phyloP scores from a whole-genome alignment of 2,888 invertebrate species.

The Rhagonycha lutea region DNA sequence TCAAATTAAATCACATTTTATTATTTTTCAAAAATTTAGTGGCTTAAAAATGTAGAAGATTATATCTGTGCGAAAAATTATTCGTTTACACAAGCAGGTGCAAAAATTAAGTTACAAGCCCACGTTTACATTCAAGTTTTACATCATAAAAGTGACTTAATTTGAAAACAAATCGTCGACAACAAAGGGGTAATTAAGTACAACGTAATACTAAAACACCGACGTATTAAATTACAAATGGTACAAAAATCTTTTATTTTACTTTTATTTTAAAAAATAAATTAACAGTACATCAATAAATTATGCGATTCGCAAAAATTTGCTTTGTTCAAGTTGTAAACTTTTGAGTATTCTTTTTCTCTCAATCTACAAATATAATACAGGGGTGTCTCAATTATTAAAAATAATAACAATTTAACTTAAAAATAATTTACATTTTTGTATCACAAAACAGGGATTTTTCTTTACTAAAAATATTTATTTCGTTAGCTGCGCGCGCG shows the following conservation, averaged over 20 bases:
- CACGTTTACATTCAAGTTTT: background rate
- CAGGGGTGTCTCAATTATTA: background rate
- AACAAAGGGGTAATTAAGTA: conserved; percentile 25
- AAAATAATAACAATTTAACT: background rate
- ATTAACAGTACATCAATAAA: background rate
- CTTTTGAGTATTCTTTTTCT: background rate
- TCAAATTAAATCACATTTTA: conserved; percentile 10
- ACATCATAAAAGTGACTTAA: background rate
- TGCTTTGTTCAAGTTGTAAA: background rate
- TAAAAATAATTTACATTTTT: background rate
- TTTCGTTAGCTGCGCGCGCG: background rate
- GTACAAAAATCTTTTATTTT: conserved; percentile 40
- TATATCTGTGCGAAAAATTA: background rate
- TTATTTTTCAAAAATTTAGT: background rate
- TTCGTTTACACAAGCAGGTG: background rate
- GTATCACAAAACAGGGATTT: background rate
- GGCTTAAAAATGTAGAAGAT: background rate
- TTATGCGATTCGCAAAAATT: background rate
- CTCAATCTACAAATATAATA: background rate
- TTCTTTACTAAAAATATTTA: background rate
- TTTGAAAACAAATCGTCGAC: background rate
- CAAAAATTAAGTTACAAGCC: background rate
- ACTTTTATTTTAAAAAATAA: background rate
- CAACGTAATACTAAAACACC: conserved; percentile 42
- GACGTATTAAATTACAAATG: conserved; percentile 52